Percentiles rank a stretch among this genome's conserved stretches.
phyloP scores from a whole-genome alignment of 2,888 invertebrate species.

The Drymonia ruficornis region DNA sequence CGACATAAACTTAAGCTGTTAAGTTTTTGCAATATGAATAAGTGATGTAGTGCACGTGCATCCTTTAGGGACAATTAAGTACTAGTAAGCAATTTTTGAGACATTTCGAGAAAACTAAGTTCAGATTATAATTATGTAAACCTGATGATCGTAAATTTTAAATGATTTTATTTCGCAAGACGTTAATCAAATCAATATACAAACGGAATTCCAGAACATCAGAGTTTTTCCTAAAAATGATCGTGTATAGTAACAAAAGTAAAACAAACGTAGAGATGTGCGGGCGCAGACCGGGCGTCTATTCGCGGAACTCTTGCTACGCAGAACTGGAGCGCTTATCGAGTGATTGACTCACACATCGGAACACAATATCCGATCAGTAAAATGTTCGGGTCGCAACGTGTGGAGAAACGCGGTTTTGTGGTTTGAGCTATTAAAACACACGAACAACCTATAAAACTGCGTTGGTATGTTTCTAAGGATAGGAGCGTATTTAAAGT shows the following conservation, averaged over 20 bases:
- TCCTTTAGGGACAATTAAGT: too few relatives aligned
- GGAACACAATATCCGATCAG: conserved; percentile 55
- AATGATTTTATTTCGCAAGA: background rate
- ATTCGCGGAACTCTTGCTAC: conserved; percentile 57
- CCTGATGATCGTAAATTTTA: too few relatives aligned
- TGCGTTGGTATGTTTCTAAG: background rate
- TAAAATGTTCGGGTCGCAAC: conserved; percentile 39
- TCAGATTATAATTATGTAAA: too few relatives aligned
- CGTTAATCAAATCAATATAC: background rate
- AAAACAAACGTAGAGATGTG: conserved; percentile 30
- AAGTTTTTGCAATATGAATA: too few relatives aligned
- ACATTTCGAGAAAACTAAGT: too few relatives aligned
- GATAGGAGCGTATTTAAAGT: too few relatives aligned
- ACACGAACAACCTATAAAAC: background rate
- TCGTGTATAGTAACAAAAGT: conserved; percentile 19
- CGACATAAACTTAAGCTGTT: too few relatives aligned
- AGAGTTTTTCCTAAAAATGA: background rate
- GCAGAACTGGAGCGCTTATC: conserved; percentile 58
- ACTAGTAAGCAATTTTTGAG: too few relatives aligned
- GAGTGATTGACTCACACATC: conserved; percentile 64
- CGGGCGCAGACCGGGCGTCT: conserved; percentile 38
- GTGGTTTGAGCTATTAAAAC: conserved; percentile 5
- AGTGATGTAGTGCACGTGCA: too few relatives aligned
- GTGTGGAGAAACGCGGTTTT: conserved; percentile 8
- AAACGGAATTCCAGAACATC: background rate